Base-by-base conservation (phyloP, 1,140 invertebrate species). In the Prorops nasuta region DNA sequence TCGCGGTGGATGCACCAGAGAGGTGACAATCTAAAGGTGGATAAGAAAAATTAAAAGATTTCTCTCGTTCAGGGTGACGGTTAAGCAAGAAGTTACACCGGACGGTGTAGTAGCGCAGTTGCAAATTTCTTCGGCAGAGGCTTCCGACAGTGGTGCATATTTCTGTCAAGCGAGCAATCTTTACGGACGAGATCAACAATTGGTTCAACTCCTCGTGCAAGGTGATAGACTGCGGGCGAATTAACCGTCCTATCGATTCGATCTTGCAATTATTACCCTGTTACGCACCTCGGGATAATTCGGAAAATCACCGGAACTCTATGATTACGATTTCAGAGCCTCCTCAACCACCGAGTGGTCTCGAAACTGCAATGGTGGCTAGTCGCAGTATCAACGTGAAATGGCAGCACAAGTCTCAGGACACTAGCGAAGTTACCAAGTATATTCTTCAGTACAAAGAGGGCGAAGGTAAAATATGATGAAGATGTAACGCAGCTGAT, bases 81-180 rank as follows among this genome's bases (percentile, higher is more conserved):
- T 85, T 9, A 86, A 87, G 64, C 85, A 86, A 60, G 85, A 88
- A 63, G 79, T 81, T 16, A 86, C 83, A 0, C 81, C 82, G 2
- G 84, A 87, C 38, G 85, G 86, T 24, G 81, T 87, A 14, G 78
- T 81, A 8, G 87, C 86, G 0, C 86, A 90, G 54, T 64, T 94
- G 40, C 82, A 88, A 66, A 86, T 94, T 35, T 79, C 81, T 8
- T 84, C 83, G 3, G 84, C 87, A 0, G 85, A 88, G 58, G 83
- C 87, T 15, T 76, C 77, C 4, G 91, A 94, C 61, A 88, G 86
- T 47, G 90, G 88, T 0, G 83, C 89, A 0, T 94, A 93, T 71
- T 89, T 90, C 47, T 94, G 92, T 67, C 82, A 85, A 52, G 89
- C 90, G 2, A 86, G 82, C 57, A 94, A 94, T 76, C 77, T 86